These are phyloP conservation scores for Chrysaora quinquecirrha DNA, from an alignment of 30 jellyfish, hydroid and myxozoan genomes.

Conservation along the genomic window DNA sequence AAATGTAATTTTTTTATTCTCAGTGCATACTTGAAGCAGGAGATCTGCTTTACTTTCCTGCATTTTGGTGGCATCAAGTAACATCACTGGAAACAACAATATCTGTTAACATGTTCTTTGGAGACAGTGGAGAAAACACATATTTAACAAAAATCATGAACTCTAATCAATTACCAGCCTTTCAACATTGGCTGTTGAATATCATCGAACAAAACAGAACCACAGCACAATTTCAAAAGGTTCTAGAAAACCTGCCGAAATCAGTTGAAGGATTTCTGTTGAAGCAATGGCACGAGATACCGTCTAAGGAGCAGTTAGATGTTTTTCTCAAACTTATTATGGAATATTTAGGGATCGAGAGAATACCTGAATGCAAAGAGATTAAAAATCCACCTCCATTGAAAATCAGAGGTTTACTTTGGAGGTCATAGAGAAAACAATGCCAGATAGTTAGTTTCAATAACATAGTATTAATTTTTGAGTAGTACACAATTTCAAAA, in stretches of 20 bases:
- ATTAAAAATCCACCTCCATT: conserved; percentile 88
- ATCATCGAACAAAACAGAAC: conserved; percentile 87
- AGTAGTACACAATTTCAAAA: too few relatives aligned
- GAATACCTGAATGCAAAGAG: conserved; percentile 48
- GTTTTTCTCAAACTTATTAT: conserved; percentile 56
- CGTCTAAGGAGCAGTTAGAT: conserved; percentile 76
- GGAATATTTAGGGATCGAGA: conserved; percentile 61
- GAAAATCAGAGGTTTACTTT: conserved; percentile 90
- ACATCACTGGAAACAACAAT: conserved; percentile 84
- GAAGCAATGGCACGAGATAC: conserved; percentile 97
- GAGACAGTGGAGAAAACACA: conserved; percentile 83
- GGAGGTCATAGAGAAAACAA: conserved; percentile 97
- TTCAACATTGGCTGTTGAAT: conserved; percentile 90
- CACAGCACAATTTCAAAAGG: conserved; percentile 74
- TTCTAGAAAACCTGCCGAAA: conserved; percentile 70
- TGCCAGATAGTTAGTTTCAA: too few relatives aligned
- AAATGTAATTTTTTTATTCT: too few relatives aligned
- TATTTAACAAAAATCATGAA: conserved; percentile 84
- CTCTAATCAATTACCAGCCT: conserved; percentile 86
- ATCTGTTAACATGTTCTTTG: conserved; percentile 96
- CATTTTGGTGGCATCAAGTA: conserved; percentile 99
- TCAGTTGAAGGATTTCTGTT: conserved; percentile 65
- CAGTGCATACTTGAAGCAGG: conserved; percentile 94
- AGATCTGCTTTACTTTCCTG: conserved; percentile 94
- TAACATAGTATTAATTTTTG: too few relatives aligned